Base-by-base conservation (phyloP, 2,113 vertebrate genomes). In the Lates calcarifer region DNA sequence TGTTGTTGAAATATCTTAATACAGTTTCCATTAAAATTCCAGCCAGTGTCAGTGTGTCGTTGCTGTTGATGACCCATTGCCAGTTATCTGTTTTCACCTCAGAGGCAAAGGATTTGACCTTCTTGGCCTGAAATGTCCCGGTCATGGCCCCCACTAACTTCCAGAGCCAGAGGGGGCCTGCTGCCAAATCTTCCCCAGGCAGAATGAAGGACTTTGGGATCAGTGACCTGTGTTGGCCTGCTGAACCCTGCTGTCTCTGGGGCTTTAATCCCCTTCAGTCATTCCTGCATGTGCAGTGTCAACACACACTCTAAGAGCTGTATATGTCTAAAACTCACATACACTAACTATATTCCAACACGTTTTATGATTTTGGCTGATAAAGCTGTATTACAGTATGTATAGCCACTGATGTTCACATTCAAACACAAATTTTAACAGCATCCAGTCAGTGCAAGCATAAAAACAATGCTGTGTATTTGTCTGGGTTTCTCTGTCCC, bases 141-240 rank as follows among this genome's bases (percentile, higher is more conserved):
- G 71, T 73, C 28, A 10, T 5, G 68, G 15, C 62, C 49, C 49
- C 49, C 3, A 6, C 73, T 81, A 61, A 79, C 83, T 63, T 73
- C 55, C 57, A 65, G 57, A 45, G 45, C 74, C 53, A 57, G 51
- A 35, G 22, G 61, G 51, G 33, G 26, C 57, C 18, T 26, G 10
- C 70, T 72, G 79, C 68, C 43, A 88, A 82, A 82, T 83, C 70
- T 79, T 72, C 47, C 72, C 47, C 47, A 18, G 58, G 55, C 70
- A 72, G 18, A 77, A 24, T n/a, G 75, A 55, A 66, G 37, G 62
- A 62, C 26, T 65, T 71, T 62, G 56, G 83, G 67, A 71, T 80
- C 49, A 55, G 74, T 86, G 78, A 77, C 77, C 76, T 58, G 58
- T 58, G 74, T 26, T 82, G 85, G 73, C 88, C 83, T 26, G 35